Evolutionary conservation across 1,140 invertebrate species (phyloP).

Genomic region (Lepidotrigona ventralis): DNA sequence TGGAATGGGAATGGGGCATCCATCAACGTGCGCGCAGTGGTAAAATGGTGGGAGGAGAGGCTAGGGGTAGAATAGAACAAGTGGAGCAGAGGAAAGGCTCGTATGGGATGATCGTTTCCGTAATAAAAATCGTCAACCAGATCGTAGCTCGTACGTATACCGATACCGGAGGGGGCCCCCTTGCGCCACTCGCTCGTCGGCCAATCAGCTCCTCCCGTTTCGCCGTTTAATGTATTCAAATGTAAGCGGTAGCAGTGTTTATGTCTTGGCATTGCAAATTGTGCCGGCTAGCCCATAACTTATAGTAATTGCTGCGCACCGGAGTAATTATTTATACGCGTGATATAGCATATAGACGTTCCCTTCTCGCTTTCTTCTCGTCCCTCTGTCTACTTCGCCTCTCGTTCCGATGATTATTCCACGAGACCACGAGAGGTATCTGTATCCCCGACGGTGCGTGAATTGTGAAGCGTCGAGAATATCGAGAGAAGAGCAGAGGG

Average conservation of each 20-base stretch:
- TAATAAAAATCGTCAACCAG: conserved; percentile 79
- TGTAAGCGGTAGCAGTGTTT: conserved; percentile 81
- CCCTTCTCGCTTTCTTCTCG: neutral
- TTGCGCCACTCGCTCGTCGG: conserved; percentile 59
- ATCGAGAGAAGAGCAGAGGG: conserved; percentile 33
- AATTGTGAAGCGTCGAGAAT: conserved; percentile 54
- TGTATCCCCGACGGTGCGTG: conserved; percentile 27
- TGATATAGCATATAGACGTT: conserved; percentile 69
- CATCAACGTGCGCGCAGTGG: conserved; percentile 39
- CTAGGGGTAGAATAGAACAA: neutral
- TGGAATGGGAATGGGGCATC: conserved; percentile 52
- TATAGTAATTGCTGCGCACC: conserved; percentile 80
- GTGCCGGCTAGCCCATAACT: conserved; percentile 79
- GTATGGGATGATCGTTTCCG: conserved; percentile 62
- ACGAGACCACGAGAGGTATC: conserved; percentile 23
- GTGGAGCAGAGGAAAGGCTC: conserved; percentile 39
- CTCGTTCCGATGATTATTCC: conserved; percentile 42
- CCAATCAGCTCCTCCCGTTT: conserved; percentile 73
- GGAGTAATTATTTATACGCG: conserved; percentile 80
- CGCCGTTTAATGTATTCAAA: conserved; percentile 79
- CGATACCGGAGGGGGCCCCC: conserved; percentile 64
- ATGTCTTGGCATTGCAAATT: conserved; percentile 82
- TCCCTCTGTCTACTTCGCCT: neutral
- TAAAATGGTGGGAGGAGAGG: conserved; percentile 4
- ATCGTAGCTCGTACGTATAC: conserved; percentile 76